A percentile compares a stretch with the other conserved stretches of the same genome.
phyloP scores from a whole-genome alignment of 2,113 vertebrate species.

The Hirundichthys speculiger region DNA sequence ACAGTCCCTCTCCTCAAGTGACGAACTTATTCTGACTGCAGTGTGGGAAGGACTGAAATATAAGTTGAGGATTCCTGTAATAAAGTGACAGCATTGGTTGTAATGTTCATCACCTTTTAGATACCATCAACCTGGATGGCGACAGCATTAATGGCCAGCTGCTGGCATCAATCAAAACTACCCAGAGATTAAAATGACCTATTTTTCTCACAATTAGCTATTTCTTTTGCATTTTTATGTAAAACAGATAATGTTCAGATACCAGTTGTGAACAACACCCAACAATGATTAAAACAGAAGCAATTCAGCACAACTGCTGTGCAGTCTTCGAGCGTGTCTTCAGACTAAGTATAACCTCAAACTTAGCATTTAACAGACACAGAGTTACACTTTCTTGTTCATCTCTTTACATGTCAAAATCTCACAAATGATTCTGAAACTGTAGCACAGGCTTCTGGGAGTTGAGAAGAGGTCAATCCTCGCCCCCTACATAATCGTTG shows the following conservation, averaged over 20 bases:
- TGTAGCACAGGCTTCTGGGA: slow-evolving; percentile 52
- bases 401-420: slow-evolving; percentile 23
- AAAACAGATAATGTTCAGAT: too few species aligned
- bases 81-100: slow-evolving; percentile 58
- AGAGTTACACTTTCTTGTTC: neutral
- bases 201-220: too few species aligned
- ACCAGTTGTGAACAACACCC: neutral
- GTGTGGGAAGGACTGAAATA: slow-evolving; percentile 48
- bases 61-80: slow-evolving; percentile 56
- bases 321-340: too few species aligned
- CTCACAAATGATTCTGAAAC: slow-evolving; percentile 44
- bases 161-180: slow-evolving; percentile 11
- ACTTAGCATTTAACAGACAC: neutral
- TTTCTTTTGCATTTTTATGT: too few species aligned
- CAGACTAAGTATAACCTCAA: neutral
- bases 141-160: too few species aligned
- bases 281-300: neutral
- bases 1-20: slow-evolving; percentile 18
- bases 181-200: slow-evolving; percentile 17
- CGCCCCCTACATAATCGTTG: slow-evolving; percentile 63
- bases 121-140: slow-evolving; percentile 33
- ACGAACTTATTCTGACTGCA: slow-evolving; percentile 33
- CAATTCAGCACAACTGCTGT: neutral
- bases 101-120: slow-evolving; percentile 50
- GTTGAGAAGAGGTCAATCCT: slow-evolving; percentile 70